These are phyloP conservation scores for Hycleus phaleratus DNA, from an alignment of 1,140 invertebrate species.

Conservation along the genomic window DNA sequence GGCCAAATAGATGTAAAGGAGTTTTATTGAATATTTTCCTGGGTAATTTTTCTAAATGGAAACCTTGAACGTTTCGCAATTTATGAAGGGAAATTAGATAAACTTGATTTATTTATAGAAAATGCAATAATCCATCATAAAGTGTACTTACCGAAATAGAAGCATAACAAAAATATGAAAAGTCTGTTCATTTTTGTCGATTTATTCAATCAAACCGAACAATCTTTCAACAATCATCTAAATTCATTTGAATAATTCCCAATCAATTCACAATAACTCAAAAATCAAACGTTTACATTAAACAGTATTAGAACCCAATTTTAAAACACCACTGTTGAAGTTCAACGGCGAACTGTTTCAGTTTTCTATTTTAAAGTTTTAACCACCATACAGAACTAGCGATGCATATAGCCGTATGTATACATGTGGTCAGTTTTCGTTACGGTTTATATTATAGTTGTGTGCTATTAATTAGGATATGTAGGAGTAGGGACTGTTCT, in stretches of 20 bases:
- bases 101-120: too few relatives aligned
- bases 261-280: not conserved
- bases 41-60: too few relatives aligned
- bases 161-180: slow-evolving; percentile 1
- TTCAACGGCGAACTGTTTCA: slow-evolving; percentile 6
- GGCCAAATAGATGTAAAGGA: too few relatives aligned
- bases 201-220: too few relatives aligned
- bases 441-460: not conserved
- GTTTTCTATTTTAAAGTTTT: slow-evolving; percentile 13
- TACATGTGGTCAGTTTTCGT: slow-evolving; percentile 4
- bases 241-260: too few relatives aligned
- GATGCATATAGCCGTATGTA: not conserved
- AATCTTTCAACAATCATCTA: too few relatives aligned
- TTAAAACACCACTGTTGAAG: slow-evolving; percentile 6
- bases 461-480: too few relatives aligned
- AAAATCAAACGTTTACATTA: not conserved
- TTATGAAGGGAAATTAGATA: too few relatives aligned
- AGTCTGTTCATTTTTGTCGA: slow-evolving; percentile 1
- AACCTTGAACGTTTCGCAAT: too few relatives aligned
- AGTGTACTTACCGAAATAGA: slow-evolving; percentile 4
- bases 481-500: too few relatives aligned
- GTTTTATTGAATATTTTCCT: too few relatives aligned
- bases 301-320: too few relatives aligned
- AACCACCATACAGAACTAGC: slow-evolving; percentile 10
- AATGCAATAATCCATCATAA: not conserved